These are phyloP conservation scores for Centropristis striata DNA, from an alignment of 2,113 vertebrate genomes.

Conservation along the genomic window DNA sequence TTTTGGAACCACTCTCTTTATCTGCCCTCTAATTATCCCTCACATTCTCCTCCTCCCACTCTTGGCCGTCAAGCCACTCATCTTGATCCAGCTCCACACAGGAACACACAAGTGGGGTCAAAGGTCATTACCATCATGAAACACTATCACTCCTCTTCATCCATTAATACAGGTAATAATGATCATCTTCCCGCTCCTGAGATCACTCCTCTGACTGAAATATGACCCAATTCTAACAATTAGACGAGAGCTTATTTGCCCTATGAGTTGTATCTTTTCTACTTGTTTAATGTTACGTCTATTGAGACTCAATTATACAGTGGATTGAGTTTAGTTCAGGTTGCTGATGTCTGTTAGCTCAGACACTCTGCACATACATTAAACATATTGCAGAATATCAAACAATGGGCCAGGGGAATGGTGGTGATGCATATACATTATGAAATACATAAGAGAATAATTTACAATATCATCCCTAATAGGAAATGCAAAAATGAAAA, in stretches of 20 bases:
- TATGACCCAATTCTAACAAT: slow-evolving; percentile 54
- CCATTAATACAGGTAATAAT: slow-evolving; percentile 73
- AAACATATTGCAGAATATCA: slow-evolving; percentile 51
- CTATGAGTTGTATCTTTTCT: slow-evolving; percentile 40
- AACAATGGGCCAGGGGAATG: slow-evolving; percentile 15
- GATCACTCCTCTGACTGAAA: slow-evolving; percentile 57
- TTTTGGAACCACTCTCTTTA: slow-evolving; percentile 39
- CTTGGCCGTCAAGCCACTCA: slow-evolving; percentile 68
- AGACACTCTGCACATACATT: slow-evolving; percentile 36
- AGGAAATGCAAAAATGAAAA: slow-evolving; percentile 16
- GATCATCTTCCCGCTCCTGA: slow-evolving; percentile 62
- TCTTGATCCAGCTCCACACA: slow-evolving; percentile 75
- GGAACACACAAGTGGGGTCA: slow-evolving; percentile 71
- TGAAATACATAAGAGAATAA: slow-evolving; percentile 13
- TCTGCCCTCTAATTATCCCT: slow-evolving; percentile 70
- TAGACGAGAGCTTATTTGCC: slow-evolving; percentile 42
- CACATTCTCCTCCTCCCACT: slow-evolving; percentile 74
- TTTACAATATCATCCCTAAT: neutral
- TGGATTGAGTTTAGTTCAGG: slow-evolving; percentile 29
- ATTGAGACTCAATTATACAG: slow-evolving; percentile 47
- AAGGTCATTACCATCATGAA: slow-evolving; percentile 63
- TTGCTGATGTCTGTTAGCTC: slow-evolving; percentile 46
- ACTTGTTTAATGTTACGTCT: slow-evolving; percentile 62
- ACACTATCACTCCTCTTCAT: slow-evolving; percentile 76
- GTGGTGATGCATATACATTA: slow-evolving; percentile 12